Conservation (phyloP, 1,140 invertebrate species). For the Nautilus pompilius region DNA sequence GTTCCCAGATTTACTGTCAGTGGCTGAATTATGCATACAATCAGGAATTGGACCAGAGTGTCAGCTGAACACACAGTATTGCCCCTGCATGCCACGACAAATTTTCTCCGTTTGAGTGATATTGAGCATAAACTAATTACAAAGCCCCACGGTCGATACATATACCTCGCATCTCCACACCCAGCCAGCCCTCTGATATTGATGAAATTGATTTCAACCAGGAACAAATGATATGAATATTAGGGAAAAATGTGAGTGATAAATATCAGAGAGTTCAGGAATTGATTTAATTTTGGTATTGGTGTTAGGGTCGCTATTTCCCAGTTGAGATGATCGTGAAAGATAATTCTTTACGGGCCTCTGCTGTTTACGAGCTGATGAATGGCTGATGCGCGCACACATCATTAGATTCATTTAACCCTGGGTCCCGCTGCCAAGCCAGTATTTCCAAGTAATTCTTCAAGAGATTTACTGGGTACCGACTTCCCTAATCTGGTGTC, state of each 20-base stretch:
- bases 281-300: slow-evolving; percentile 3
- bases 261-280: slow-evolving; percentile 3
- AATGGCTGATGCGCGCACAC: slow-evolving; percentile 2
- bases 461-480: too few species aligned
- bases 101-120: slow-evolving; percentile 13
- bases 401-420: slow-evolving; percentile 12
- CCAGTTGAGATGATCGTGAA: neutral
- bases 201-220: slow-evolving; percentile 6
- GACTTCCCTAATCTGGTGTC: too few species aligned
- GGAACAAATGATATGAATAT: slow-evolving; percentile 7
- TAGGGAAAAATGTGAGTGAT: neutral
- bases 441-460: too few species aligned
- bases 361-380: slow-evolving; percentile 2
- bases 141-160: slow-evolving; percentile 10
- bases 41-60: slow-evolving; percentile 3
- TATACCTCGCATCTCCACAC: slow-evolving; percentile 2
- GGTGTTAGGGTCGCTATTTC: neutral
- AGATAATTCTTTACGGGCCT: slow-evolving; percentile 2
- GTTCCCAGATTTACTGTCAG: neutral
- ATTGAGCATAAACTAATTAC: slow-evolving; percentile 25
- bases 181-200: neutral
- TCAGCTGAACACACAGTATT: neutral
- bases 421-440: neutral
- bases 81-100: neutral
- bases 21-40: slow-evolving; percentile 15